Evolutionary conservation across 2,888 invertebrate species (phyloP), one percentile per base, ranked within the genome.

Genomic region (Archaeoteleia sp.): DNA sequence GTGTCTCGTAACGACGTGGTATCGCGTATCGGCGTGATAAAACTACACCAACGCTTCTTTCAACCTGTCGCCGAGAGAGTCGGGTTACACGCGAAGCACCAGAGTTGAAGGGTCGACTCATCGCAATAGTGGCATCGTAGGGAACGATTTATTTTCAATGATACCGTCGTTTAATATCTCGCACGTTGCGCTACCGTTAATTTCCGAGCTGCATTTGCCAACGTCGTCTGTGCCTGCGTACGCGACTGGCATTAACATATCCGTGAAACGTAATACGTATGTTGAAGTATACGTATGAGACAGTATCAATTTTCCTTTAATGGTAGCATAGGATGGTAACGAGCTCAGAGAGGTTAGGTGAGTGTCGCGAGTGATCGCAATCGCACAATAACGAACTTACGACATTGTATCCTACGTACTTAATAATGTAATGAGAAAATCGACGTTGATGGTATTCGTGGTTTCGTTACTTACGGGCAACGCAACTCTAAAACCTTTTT

Each of bases 291-390:
- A 30, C 48, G 42, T 27, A 20, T n/a, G 35, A 77, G 78, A 76
- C 78, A 58, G 81, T 77, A 79, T 80, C 80, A 82, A 80, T 82
- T 82, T 80, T 78, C 77, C 74, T 75, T 76, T 80, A 81, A 80
- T 79, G 75, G 76, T 75, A 76, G 76, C 73, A 74, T 75, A 74
- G 72, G 74, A 68, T 69, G 72, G 73, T 80, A 80, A 80, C 79
- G 76, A 82, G 78, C 77, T 80, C 74, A 70, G 72, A 77, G 75
- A 75, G 74, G 71, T 48, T 61, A 66, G 73, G 55, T 74, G 71
- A 74, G 74, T 76, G 76, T 77, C 74, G 74, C 73, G 73, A 74
- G 68, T 72, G 75, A 76, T 78, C 74, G 74, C 73, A 49, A 45
- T 74, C 71, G 40, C 8, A 70, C 67, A 76, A 71, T 78, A 81